Evolutionary conservation across 2,113 vertebrate species (phyloP), one percentile per base, ranked within the genome.

Genomic region (Gobio gobio): DNA sequence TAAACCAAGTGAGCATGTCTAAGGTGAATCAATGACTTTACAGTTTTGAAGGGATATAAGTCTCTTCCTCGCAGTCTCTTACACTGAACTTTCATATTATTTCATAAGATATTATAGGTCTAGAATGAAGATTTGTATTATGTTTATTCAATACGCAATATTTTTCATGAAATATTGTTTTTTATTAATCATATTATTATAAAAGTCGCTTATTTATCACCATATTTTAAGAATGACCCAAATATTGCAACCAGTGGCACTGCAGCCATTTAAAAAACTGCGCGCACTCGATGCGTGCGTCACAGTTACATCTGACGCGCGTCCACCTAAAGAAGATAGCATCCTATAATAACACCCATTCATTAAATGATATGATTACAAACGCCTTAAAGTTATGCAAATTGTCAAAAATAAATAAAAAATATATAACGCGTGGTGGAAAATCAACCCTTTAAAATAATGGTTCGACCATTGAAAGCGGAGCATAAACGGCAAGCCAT

Each of bases 261-360:
- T 22, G 61, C 4, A 68, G 61, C 43, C 24, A 14, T 64, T 64
- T 80, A 26, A 26, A 22, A 80, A 78, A 0, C 58, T 61, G 59
- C 63, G 14, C 13, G 47, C 20, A 80, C 64, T 77, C 68, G 61
- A 12, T 10, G 64, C 18, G 56, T 75, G 87, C 83, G 83, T 88
- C 76, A 83, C 76, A 82, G 84, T 29, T 86, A 88, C 87, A 43
- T 80, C 20, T 86, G 87, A 88, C 87, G 84, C 79, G 74, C 24
- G 61, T 33, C 26, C 4, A 14, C 36, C 22, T 77, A 26, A 20
- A 18, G 54, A 83, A 58, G 14, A 80, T 59, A 18, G 47, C 47
- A 18, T 56, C 49, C 12, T 51, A 78, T 22, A 49, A 73, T 78
- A 36, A 81, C 75, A 29, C 40, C 26, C 72, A 45, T 4, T 49